Evolutionary conservation across 1,140 invertebrate species (phyloP), one percentile per base, ranked within the genome.

Genomic region (Platorchestia sp.): DNA sequence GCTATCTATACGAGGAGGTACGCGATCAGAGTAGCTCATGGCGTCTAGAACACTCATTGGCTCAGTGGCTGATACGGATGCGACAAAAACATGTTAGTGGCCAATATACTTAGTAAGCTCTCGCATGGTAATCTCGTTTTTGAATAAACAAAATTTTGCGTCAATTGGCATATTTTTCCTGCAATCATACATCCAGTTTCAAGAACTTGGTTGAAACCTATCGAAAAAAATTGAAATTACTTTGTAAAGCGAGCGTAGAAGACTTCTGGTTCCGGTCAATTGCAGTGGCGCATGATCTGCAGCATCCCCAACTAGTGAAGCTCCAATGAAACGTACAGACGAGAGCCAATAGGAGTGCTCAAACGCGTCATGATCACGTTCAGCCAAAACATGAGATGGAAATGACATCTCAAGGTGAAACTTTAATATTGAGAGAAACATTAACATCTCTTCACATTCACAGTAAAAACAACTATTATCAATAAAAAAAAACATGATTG

Each of bases 391-490:
- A 93, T 16, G 91, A 45, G 91, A 93, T 45, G 91, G 44, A 42
- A 47, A 93, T 42, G 91, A 93, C 91, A 93, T 93, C 91, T 93
- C 91, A 45, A 93, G 91, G 45, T 93, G 91, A 93, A 93, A 93
- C 91, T 93, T 93, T 93, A 93, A 93, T 93, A 93, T 93, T 45
- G 91, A 93, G 91, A 93, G 91, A 93, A 93, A 93, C 91, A 93
- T 93, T 93, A 93, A 93, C 91, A 93, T 93, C 91, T 93, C 91
- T 93, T 93, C 91, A 93, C 91, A 93, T 45, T 93, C 45, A 93
- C 91, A 93, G 91, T 93, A 93, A 93, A 93, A 93, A 93, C 91
- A 93, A 93, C 91, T 93, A 93, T 93, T 93, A 93, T 93, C 91
- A 93, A 47, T 93, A 93, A 93, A 93, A 93, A 93, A 93, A 93